Conservation (phyloP, 2,888 invertebrate species). For the Leucoma salicis region DNA sequence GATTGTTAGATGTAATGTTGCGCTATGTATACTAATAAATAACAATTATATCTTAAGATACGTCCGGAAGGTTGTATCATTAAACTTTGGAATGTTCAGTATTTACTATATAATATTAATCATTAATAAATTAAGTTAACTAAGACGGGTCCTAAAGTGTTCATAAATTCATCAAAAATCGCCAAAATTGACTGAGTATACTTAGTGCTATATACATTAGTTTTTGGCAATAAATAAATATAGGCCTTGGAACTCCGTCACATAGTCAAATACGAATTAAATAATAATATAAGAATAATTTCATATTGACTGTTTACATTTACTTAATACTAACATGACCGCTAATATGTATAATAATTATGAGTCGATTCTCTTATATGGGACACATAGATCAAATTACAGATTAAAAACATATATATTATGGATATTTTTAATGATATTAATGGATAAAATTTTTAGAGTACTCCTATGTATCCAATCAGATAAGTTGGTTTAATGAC, state of each 20-base stretch:
- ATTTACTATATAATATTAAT: constrained; percentile 7
- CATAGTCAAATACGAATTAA: constrained; percentile 23
- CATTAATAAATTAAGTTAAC: constrained; percentile 11
- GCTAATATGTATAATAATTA: constrained; percentile 34
- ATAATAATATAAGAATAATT: constrained; percentile 40
- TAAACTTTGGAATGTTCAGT: constrained; percentile 34
- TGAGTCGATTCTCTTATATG: constrained; percentile 39
- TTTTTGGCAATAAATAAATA: constrained; percentile 32
- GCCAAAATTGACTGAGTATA: constrained; percentile 22
- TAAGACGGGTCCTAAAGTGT: constrained; percentile 7
- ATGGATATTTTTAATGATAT: too few species aligned
- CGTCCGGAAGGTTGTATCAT: constrained; percentile 22
- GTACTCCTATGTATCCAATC: too few species aligned
- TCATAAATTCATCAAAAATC: constrained; percentile 24
- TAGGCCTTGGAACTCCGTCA: constrained; percentile 54
- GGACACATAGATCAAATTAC: too few species aligned
- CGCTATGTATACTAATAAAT: constrained; percentile 3
- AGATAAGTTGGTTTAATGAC: too few species aligned
- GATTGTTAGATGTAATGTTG: constrained; percentile 9
- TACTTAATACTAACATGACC: constrained; percentile 40
- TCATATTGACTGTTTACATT: constrained; percentile 47
- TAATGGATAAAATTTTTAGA: too few species aligned
- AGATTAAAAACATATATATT: too few species aligned
- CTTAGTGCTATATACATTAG: constrained; percentile 27
- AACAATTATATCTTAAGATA: constrained; percentile 13